Evolutionary conservation across 2,888 invertebrate species (phyloP).

Genomic region (Watsonalla binaria): DNA sequence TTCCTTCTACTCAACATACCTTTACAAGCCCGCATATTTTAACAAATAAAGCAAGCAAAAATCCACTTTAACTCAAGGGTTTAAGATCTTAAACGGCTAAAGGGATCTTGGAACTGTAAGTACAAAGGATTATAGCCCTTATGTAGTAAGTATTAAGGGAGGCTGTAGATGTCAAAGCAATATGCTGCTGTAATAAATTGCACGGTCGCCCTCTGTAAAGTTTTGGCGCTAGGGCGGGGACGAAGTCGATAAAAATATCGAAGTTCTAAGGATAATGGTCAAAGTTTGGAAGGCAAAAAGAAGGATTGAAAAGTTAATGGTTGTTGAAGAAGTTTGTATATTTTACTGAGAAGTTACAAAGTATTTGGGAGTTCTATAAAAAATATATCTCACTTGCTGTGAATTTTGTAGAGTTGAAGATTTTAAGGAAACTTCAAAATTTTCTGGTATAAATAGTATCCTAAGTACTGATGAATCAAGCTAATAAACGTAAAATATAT

Average conservation of each 20-base stretch:
- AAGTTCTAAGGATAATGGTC: background rate
- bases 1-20: background rate
- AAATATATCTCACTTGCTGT: no score
- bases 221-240: conserved; percentile 30
- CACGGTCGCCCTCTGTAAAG: conserved; percentile 44
- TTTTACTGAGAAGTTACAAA: no score
- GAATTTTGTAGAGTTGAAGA: no score
- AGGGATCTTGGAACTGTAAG: background rate
- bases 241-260: conserved; percentile 10
- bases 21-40: conserved; percentile 10
- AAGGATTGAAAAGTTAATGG: background rate
- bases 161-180: conserved; percentile 50
- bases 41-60: conserved; percentile 8
- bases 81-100: background rate
- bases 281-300: background rate
- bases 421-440: no score
- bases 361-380: no score
- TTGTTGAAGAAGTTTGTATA: no score
- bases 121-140: conserved; percentile 22
- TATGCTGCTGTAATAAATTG: conserved; percentile 64
- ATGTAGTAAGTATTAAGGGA: conserved; percentile 17
- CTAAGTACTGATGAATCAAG: background rate
- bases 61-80: conserved; percentile 6
- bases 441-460: no score
- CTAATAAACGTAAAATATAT: background rate